phyloP scores from a whole-genome alignment of 2,113 vertebrate species.

The Phaetusa simplex region DNA sequence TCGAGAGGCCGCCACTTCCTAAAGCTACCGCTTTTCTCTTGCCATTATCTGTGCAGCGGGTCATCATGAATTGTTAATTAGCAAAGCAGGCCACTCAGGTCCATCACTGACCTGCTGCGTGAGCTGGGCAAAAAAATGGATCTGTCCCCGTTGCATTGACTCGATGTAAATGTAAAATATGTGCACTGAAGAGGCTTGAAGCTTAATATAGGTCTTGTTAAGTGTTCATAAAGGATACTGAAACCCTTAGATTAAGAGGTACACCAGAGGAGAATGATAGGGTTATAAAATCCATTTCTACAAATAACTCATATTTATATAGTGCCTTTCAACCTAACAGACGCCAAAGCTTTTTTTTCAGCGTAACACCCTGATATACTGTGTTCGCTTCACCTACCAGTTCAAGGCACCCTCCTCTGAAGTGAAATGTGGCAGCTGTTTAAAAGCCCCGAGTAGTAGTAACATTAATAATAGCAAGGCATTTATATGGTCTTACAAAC shows the following conservation, averaged over 20 bases:
- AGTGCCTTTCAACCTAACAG: conserved; percentile 50
- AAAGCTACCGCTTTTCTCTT: not conserved
- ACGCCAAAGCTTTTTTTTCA: conserved; percentile 5
- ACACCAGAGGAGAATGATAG: conserved; percentile 29
- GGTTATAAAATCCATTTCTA: conserved; percentile 44
- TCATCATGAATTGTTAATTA: conserved; percentile 30
- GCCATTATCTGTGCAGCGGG: not conserved
- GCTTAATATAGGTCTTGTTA: conserved; percentile 43
- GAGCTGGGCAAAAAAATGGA: not conserved
- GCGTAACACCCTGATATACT: conserved; percentile 17
- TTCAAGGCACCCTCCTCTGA: conserved; percentile 46
- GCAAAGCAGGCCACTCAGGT: not conserved
- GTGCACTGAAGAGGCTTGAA: conserved; percentile 13
- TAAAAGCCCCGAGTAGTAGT: conserved; percentile 27
- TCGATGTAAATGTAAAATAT: not conserved
- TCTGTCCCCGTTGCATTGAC: not conserved
- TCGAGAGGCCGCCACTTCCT: not conserved
- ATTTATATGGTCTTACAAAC: conserved; percentile 60
- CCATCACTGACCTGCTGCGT: not conserved
- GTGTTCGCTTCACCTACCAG: conserved; percentile 4
- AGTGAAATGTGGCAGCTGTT: conserved; percentile 65
- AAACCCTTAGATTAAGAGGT: conserved; percentile 50
- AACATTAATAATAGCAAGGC: conserved; percentile 46
- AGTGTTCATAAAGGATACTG: conserved; percentile 14
- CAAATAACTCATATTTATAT: conserved; percentile 55